phyloP scores from a whole-genome alignment of 2,113 vertebrate genomes.

The Pomatorhinus ruficollis region DNA sequence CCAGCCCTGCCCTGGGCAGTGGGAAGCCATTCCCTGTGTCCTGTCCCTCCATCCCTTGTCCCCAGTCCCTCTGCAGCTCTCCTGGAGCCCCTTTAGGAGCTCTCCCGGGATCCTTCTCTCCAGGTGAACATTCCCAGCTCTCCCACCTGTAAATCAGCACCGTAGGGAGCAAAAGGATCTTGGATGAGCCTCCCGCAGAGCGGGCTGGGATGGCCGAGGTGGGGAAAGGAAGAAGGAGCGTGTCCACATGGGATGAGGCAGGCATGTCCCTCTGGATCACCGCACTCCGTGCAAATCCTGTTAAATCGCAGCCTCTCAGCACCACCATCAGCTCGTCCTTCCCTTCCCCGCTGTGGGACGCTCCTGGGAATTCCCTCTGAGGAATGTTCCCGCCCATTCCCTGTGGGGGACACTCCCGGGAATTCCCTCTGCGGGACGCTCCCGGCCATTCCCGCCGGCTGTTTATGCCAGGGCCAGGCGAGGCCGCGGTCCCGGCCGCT shows the following conservation, averaged over 20 bases:
- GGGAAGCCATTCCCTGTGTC: not conserved
- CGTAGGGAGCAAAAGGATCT: not conserved
- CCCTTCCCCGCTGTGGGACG: not conserved
- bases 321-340: not conserved
- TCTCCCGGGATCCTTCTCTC: not conserved
- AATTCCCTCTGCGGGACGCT: not conserved
- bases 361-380: too few relatives aligned
- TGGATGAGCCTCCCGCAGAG: not conserved
- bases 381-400: not conserved
- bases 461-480: not conserved
- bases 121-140: fast-evolving
- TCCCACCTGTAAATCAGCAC: not conserved
- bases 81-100: not conserved
- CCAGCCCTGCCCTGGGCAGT: not conserved
- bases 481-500: too few relatives aligned
- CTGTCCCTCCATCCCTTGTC: not conserved
- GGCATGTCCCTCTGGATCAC: not conserved
- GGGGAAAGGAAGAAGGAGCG: not conserved
- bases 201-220: not conserved
- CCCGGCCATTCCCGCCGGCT: not conserved
- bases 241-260: not conserved
- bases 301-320: not conserved
- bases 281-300: too few relatives aligned
- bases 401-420: not conserved
- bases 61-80: not conserved